Percentiles rank a stretch among this genome's conserved stretches.
These are phyloP conservation scores for Spongilla lacustris DNA, from an alignment of 37 sponge, comb jelly and placozoan species.

Conservation along the genomic window DNA sequence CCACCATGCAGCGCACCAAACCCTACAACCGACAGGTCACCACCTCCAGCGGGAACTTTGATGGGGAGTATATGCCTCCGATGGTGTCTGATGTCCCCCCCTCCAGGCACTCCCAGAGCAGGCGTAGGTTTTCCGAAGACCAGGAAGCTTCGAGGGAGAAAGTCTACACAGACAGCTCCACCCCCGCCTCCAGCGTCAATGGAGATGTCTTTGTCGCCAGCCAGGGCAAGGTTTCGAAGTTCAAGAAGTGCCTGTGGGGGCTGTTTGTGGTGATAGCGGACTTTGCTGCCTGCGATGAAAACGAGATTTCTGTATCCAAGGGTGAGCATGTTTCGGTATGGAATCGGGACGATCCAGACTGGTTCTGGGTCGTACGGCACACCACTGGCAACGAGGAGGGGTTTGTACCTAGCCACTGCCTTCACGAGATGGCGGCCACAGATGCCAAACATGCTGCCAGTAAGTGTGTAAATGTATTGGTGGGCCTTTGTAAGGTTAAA, in stretches of 20 bases:
- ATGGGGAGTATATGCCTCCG: background rate
- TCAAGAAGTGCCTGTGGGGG: conserved; percentile 78
- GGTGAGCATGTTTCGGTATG: conserved; percentile 80
- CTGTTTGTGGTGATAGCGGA: conserved; percentile 48
- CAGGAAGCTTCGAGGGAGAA: background rate
- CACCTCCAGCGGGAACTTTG: background rate
- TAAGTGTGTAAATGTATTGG: background rate
- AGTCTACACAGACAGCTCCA: background rate
- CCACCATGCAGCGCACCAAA: background rate
- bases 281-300: conserved; percentile 67
- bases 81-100: background rate
- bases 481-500: background rate
- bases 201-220: background rate
- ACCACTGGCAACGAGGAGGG: conserved; percentile 64
- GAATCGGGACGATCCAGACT: conserved; percentile 79
- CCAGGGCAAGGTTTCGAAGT: conserved; percentile 35
- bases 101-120: background rate
- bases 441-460: conserved; percentile 1
- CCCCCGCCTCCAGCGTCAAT: background rate
- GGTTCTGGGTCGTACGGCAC: conserved; percentile 81
- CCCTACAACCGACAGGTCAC: background rate
- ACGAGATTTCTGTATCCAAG: conserved; percentile 58
- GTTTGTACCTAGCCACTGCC: conserved; percentile 68
- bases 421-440: conserved; percentile 37
- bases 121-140: background rate